Conservation (phyloP, 2,888 invertebrate species). For the Ectropis crepuscularia region DNA sequence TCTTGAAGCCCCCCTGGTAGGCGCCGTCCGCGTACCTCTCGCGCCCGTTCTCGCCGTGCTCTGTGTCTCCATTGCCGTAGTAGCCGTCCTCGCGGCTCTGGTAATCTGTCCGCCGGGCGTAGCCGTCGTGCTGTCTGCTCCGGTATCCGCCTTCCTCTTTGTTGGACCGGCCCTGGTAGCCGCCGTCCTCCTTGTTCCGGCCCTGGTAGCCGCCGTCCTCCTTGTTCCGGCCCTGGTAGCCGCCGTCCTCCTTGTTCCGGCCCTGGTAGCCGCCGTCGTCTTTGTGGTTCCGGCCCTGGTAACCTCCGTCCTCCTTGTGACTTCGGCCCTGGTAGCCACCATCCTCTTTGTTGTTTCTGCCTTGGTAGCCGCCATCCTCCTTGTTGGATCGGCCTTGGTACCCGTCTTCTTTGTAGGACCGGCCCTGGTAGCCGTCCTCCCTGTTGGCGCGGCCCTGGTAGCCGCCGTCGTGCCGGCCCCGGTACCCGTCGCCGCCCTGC, state of each 20-base stretch:
- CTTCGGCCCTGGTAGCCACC: constrained; percentile 46
- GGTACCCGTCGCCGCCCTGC: constrained; percentile 59
- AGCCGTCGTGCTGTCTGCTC: constrained; percentile 66
- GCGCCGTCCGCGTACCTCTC: constrained; percentile 78
- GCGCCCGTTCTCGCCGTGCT: constrained; percentile 61
- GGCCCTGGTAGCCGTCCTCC: too few species aligned
- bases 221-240: constrained; percentile 5
- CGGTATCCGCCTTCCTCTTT: constrained; percentile 65
- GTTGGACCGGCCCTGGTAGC: too few species aligned
- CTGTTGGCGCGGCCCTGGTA: constrained; percentile 57
- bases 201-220: too few species aligned
- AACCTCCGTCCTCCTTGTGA: constrained; percentile 50
- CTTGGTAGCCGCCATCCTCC: constrained; percentile 64
- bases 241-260: constrained; percentile 12
- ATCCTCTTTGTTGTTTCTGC: constrained; percentile 68
- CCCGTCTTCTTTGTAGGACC: too few species aligned
- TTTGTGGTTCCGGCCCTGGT: neutral
- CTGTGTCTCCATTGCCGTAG: constrained; percentile 71
- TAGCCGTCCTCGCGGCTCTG: constrained; percentile 66
- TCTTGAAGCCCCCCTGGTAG: constrained; percentile 84
- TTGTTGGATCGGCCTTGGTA: neutral
- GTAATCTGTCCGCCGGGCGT: constrained; percentile 70
- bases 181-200: too few species aligned
- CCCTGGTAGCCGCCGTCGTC: constrained; percentile 27
- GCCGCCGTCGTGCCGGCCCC: constrained; percentile 61